Conservation (phyloP, 2,113 vertebrate species). For the Leucoraja erinaceus region DNA sequence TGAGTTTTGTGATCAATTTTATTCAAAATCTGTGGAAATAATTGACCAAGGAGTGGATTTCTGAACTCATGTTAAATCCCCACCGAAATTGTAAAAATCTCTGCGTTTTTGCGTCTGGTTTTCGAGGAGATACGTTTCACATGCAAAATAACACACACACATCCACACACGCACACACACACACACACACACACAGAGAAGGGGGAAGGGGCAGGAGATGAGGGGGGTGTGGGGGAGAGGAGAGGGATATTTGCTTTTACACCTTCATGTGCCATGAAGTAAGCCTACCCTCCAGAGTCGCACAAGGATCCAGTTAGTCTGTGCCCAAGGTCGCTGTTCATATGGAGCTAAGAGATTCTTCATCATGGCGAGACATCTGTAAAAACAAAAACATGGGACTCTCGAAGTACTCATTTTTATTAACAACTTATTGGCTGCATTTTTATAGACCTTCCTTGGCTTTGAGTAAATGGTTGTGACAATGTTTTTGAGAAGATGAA, state of each 20-base stretch:
- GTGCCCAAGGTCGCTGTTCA: slow-evolving; percentile 95
- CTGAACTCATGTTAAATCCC: too few relatives aligned
- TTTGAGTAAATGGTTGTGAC: background rate
- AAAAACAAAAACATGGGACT: background rate
- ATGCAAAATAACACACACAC: too few relatives aligned
- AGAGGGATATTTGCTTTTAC: background rate
- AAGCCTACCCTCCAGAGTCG: slow-evolving; percentile 81
- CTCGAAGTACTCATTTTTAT: background rate
- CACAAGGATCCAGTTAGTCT: slow-evolving; percentile 98
- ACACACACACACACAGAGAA: too few relatives aligned
- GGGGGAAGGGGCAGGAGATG: too few relatives aligned
- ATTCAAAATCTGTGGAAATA: too few relatives aligned
- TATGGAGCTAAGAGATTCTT: slow-evolving; percentile 90
- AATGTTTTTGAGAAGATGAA: background rate
- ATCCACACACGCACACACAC: too few relatives aligned
- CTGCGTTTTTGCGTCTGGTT: too few relatives aligned
- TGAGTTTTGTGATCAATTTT: too few relatives aligned
- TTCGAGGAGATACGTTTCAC: too few relatives aligned
- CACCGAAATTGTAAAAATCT: too few relatives aligned
- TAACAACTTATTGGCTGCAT: background rate
- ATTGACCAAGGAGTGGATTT: too few relatives aligned
- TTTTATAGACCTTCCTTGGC: background rate
- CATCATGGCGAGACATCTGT: slow-evolving; percentile 89
- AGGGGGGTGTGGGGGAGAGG: too few relatives aligned
- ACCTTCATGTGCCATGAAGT: background rate